Conservation (phyloP, 2,113 vertebrate species). For the Pelvicachromis taeniatus region DNA sequence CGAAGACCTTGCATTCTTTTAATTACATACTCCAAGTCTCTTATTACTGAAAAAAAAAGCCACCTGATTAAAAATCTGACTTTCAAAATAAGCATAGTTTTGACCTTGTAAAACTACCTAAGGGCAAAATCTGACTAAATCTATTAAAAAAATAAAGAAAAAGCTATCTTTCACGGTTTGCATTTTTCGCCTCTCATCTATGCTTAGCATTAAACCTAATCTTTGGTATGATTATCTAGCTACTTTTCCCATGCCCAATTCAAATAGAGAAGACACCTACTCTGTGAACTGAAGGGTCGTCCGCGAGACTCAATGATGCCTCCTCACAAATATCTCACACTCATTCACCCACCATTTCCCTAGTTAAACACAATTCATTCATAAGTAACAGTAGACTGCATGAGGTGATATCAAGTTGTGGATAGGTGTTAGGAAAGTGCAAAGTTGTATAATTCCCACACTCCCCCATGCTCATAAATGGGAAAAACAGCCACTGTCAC, state of each 20-base stretch:
- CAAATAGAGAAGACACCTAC: neutral
- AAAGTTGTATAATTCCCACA: constrained; percentile 14
- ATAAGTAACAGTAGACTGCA: neutral
- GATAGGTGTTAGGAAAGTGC: constrained; percentile 14
- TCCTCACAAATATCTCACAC: neutral
- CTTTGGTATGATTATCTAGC: neutral
- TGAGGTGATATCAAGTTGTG: constrained; percentile 16
- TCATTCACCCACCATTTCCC: neutral
- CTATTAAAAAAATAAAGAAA: neutral
- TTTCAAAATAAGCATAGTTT: neutral
- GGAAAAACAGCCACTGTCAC: constrained; percentile 26
- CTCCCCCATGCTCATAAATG: constrained; percentile 12
- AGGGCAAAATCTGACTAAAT: neutral
- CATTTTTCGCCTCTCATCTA: neutral
- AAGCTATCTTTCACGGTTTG: neutral
- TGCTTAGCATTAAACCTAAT: neutral
- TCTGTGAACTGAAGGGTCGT: neutral
- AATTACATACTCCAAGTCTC: neutral
- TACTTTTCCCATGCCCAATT: neutral
- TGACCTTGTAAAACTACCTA: neutral
- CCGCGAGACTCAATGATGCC: neutral
- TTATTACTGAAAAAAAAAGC: neutral
- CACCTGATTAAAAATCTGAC: neutral
- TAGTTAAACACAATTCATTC: constrained; percentile 19
- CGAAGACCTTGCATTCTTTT: neutral